A percentile compares a stretch with the other conserved stretches of the same genome.
phyloP scores from a whole-genome alignment of 2,888 invertebrate species.

The Nephrotoma appendiculata region DNA sequence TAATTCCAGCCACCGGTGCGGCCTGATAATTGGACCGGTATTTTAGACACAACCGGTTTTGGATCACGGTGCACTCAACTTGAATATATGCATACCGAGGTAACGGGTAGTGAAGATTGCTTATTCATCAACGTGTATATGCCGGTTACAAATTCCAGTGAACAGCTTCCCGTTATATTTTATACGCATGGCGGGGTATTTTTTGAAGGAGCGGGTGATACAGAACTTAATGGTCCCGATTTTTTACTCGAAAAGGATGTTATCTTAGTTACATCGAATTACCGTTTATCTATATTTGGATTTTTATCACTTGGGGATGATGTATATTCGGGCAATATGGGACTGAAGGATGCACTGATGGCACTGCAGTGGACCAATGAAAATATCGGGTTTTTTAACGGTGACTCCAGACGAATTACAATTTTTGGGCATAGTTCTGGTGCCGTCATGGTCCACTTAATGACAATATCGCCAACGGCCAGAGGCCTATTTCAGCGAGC shows the following conservation, averaged over 20 bases:
- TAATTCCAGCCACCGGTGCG: neutral
- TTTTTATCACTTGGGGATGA: neutral
- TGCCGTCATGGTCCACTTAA: neutral
- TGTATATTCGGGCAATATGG: neutral
- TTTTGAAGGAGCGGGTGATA: neutral
- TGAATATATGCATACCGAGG: neutral
- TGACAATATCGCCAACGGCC: neutral
- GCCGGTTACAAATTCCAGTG: neutral
- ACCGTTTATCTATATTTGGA: neutral
- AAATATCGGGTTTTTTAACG: neutral
- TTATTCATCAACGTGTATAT: neutral
- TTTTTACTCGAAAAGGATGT: slow-evolving; percentile 2
- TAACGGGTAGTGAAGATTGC: neutral
- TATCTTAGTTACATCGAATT: slow-evolving; percentile 1
- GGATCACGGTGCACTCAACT: neutral
- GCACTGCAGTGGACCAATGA: neutral
- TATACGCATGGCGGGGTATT: slow-evolving; percentile 5
- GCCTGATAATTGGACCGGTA: neutral
- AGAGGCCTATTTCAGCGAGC: neutral
- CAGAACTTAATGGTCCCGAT: neutral
- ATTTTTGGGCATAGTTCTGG: neutral
- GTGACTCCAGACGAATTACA: neutral
- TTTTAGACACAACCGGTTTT: neutral
- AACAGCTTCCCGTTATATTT: slow-evolving; percentile 5
- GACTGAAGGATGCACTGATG: neutral